Evolutionary conservation across 1,140 invertebrate species (phyloP), one percentile per base, ranked within the genome.

Genomic region (Helicoverpa armigera): DNA sequence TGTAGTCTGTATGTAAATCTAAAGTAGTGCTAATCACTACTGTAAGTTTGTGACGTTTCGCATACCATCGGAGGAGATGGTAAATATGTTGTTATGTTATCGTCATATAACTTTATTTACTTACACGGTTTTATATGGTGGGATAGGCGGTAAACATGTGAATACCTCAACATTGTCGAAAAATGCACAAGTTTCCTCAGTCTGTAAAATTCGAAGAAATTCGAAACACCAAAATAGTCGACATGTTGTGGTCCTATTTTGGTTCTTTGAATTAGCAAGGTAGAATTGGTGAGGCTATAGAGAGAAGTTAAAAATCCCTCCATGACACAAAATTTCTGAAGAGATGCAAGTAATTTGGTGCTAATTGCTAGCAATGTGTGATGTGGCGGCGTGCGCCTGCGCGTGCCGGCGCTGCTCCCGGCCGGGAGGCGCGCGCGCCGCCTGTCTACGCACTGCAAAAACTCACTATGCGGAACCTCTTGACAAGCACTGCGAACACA

Each of bases 401-500:
- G 67, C 43, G 65, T 23, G 65, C 65, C 43, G 43, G n/a, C 48
- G 43, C 50, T 13, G 50, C 67, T 54, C 50, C 50, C 13, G 43
- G 58, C 60, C 60, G 60, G 60, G 18, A 23, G 60, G 35, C 60
- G 54, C 63, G 75, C 61, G 80, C 84, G 81, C 67, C 72, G 58
- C 60, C 75, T 56, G 50, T 35, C 56, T 35, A 14, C 2, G 58
- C 50, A 16, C 18, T 80, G 82, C 88, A 89, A 89, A 90, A 89
- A 91, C 83, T 85, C 31, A 77, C 85, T 85, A 90, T 85, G 87
- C 89, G 89, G 86, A 91, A 89, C 85, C 85, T 81, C 72, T 74
- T 74, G 58, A 67, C 79, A 51, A 83, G 82, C 80, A 83, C 83
- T 70, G 80, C 82, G 69, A 86, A 72, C 73, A 80, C 81, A 81